A percentile compares a stretch with the other conserved stretches of the same genome.
Conservation (phyloP, 2,113 vertebrate genomes). For the Tetraodon nigroviridis region DNA sequence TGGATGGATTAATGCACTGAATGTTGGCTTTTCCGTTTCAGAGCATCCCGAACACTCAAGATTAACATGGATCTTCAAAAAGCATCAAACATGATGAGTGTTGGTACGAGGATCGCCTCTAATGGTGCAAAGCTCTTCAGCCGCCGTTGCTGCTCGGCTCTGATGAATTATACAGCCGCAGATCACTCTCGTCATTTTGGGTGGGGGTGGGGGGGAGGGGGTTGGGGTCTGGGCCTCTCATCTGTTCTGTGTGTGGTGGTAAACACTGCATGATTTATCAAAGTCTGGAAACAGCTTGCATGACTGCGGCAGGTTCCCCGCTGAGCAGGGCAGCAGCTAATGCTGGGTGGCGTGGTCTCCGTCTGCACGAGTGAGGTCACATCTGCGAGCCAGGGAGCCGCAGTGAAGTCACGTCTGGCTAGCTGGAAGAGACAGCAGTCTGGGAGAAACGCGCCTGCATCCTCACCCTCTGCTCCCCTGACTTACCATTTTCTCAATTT, state of each 20-base stretch:
- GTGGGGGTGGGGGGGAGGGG: too few relatives aligned
- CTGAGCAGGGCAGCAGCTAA: constrained; percentile 22
- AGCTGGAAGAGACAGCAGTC: constrained; percentile 29
- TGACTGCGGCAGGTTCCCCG: constrained; percentile 38
- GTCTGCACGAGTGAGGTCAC: constrained; percentile 56
- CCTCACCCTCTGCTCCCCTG: background rate
- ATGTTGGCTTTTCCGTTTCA: too few relatives aligned
- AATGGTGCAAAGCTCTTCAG: constrained; percentile 7
- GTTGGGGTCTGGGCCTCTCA: constrained; percentile 30
- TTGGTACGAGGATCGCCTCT: background rate
- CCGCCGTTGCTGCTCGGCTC: constrained; percentile 26
- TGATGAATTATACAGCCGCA: constrained; percentile 56
- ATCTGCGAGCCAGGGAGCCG: constrained; percentile 36
- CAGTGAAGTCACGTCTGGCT: constrained; percentile 57
- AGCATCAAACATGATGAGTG: background rate
- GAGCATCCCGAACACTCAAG: too few relatives aligned
- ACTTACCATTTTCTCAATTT: constrained; percentile 3
- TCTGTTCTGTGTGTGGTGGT: constrained; percentile 40
- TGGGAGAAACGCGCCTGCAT: constrained; percentile 6
- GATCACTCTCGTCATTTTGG: constrained; percentile 45
- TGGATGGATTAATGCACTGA: too few relatives aligned
- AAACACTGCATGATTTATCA: constrained; percentile 70
- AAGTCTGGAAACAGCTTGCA: constrained; percentile 48
- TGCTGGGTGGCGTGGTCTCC: constrained; percentile 32
- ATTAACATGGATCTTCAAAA: too few relatives aligned